Evolutionary conservation across 1,140 invertebrate genomes (phyloP), one percentile per base, ranked within the genome.

Genomic region (Macrostomum lignano): DNA sequence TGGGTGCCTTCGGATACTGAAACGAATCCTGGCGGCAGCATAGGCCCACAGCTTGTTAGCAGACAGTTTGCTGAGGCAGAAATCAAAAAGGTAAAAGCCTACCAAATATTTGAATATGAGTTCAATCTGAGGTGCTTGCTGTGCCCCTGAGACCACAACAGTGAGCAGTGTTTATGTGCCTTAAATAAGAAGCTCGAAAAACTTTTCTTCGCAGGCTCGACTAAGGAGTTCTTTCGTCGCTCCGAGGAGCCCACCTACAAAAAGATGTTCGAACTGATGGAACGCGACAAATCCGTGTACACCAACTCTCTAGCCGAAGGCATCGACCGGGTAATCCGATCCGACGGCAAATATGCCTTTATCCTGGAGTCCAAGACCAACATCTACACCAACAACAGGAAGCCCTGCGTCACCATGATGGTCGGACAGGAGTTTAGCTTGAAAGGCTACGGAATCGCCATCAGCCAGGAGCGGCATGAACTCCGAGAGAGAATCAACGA

Each of bases 251-350:
- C 67, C 69, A 25, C 67, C 79, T 86, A 88, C 56, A 70, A 68
- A 47, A 70, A 73, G 49, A 91, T 91, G 82, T 82, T 76, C 73
- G 71, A 78, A 45, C 84, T 75, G 45, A 86, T 88, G 81, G 25
- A 30, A 10, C 17, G 23, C 6, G 25, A 42, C 1, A 37, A 69
- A 26, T 66, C 66, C 0, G 77, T 82, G 0, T 82, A 79, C 41
- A 71, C 73, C 1, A 63, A 65, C 17, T 67, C 55, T 14, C 81
- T 78, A 39, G 62, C 67, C 7, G 74, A 81, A 48, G 84, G 84
- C 2, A 71, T 79, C 0, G 66, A 74, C 39, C 60, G 73, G 9
- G 79, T 86, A 6, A 35, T 50, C 31, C 39, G 43, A 17, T 51
- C 46, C 2, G 55, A 57, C 37, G 66, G 67, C 25, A 81, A 86